Evolutionary conservation across 2,797 vertebrate genomes (phyloP), one percentile per base, ranked within the genome.

Genomic region (Salmo trutta): DNA sequence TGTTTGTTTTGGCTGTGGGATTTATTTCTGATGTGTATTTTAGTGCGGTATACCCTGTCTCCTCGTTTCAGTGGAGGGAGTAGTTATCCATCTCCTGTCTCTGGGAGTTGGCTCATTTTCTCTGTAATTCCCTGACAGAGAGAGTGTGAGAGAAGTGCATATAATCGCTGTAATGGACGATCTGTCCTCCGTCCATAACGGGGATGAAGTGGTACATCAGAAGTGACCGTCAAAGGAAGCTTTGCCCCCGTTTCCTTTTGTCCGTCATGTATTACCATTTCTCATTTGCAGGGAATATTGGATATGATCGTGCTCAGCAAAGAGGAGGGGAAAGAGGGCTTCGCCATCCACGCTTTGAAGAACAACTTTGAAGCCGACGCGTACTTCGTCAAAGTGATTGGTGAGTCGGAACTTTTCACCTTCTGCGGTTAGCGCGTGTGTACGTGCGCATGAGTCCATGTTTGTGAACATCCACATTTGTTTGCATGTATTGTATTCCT

Each of bases 321-420:
- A 82, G 91, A 91, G 66, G 88, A 92, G 72, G 88, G 86, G 68
- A 93, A 85, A 77, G 87, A 87, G 12, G 94, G 97, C 68, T 92
- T 94, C 75, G 86, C 90, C 86, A 96, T 99, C 88, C 95, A 98
- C 65, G 93, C 96, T 68, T 90, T 99, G 85, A 97, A 97, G 93
- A 99, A 99, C 91, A 99, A 98, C 93, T 99, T 97, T 72, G 97
- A 99, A 93, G 96, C 95, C 0, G 98, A 99, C 75, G 98, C 98
- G 59, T 99, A 99, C 89, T 99, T 99, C 81, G 97, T 99, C 79
- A 99, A 99, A 96, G 97, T 99, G 85, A 99, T 98, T 84, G 98
- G 98, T 99, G 92, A 98, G 98, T 96, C 19, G 19, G 14, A 31
- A 68, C 29, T 68, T 68, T 47, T 47, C 41, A 29, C 41, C 29